Percentiles rank a stretch among this genome's conserved stretches.
These are phyloP conservation scores for Neoarius graeffei DNA, from an alignment of 2,113 vertebrate species.

Conservation along the genomic window DNA sequence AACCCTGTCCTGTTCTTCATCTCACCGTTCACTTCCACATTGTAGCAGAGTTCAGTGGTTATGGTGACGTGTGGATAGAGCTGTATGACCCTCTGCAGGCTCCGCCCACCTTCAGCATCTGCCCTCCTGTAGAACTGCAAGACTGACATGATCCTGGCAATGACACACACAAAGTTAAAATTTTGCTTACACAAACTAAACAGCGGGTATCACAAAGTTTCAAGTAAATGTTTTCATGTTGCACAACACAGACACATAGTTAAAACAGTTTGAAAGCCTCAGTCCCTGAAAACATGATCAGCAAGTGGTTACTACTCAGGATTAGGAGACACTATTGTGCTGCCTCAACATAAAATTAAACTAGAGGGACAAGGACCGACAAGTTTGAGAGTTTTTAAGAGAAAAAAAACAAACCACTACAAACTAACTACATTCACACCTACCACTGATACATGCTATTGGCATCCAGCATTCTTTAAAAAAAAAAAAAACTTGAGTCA, in stretches of 20 bases:
- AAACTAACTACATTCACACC: neutral
- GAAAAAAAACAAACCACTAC: neutral
- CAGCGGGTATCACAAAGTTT: neutral
- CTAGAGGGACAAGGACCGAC: neutral
- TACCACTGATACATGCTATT: neutral
- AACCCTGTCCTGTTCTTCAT: neutral
- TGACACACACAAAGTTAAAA: neutral
- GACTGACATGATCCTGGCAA: slow-evolving; percentile 71
- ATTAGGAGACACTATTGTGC: neutral
- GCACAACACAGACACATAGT: neutral
- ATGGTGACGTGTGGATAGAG: slow-evolving; percentile 69
- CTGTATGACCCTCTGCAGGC: slow-evolving; percentile 63
- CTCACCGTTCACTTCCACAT: slow-evolving; percentile 84
- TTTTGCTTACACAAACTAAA: neutral
- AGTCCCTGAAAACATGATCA: neutral
- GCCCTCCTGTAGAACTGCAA: slow-evolving; percentile 76
- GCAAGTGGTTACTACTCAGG: neutral
- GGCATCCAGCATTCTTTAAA: neutral
- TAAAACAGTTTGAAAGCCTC: neutral
- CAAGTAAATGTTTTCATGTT: neutral
- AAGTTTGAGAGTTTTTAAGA: neutral
- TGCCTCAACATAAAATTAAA: neutral
- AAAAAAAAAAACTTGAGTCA: neutral
- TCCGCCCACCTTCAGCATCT: slow-evolving; percentile 60
- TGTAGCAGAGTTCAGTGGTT: slow-evolving; percentile 82